These are phyloP conservation scores for Rhincodon typus DNA, from an alignment of 2,797 vertebrate species.

Conservation along the genomic window DNA sequence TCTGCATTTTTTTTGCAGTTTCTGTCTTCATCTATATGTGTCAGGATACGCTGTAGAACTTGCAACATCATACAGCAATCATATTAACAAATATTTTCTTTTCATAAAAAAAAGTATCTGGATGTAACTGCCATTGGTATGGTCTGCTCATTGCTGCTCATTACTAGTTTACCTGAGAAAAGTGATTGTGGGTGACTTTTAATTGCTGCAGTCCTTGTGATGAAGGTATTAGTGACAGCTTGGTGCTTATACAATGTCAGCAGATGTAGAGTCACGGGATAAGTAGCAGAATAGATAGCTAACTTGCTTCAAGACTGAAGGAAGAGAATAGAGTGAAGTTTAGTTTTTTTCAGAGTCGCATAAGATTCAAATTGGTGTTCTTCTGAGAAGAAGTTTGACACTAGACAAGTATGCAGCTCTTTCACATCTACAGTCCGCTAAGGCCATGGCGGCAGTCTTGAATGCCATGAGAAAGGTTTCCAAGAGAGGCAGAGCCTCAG, in stretches of 20 bases:
- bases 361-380: neutral
- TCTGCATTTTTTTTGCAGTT: neutral
- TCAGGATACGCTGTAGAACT: neutral
- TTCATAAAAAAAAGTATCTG: neutral
- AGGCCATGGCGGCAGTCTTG: neutral
- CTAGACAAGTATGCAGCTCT: neutral
- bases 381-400: neutral
- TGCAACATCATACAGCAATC: neutral
- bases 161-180: neutral
- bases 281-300: neutral
- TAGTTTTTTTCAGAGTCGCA: neutral
- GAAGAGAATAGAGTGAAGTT: neutral
- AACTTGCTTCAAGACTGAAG: neutral
- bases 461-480: neutral
- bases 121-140: neutral
- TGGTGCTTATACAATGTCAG: neutral
- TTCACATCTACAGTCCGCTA: neutral
- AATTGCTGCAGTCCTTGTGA: neutral
- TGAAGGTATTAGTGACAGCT: neutral
- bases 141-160: neutral
- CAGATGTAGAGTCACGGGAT: neutral
- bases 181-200: neutral
- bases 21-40: neutral
- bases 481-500: neutral
- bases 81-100: neutral